Percentiles rank a stretch among this genome's conserved stretches.
These are phyloP conservation scores for Tetramorium parvispinum DNA, from an alignment of 1,140 invertebrate species.

Conservation along the genomic window DNA sequence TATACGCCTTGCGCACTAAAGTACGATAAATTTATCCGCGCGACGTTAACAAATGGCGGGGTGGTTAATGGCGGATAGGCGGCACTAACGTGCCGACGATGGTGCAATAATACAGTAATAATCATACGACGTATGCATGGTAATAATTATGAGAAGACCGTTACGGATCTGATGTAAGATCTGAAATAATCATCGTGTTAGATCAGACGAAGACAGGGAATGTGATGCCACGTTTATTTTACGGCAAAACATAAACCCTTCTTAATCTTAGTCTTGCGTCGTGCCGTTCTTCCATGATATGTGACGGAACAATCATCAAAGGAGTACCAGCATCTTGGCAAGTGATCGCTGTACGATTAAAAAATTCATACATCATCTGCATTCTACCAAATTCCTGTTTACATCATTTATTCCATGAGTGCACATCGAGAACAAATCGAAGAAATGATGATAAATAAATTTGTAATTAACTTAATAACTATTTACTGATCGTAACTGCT, in stretches of 20 bases:
- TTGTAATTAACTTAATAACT: conserved; percentile 12
- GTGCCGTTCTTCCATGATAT: not conserved
- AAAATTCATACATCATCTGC: not conserved
- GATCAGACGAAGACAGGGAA: conserved; percentile 15
- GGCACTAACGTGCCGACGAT: conserved; percentile 46
- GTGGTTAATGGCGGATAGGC: conserved; percentile 49
- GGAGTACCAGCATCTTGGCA: not conserved
- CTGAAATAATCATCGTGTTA: not conserved
- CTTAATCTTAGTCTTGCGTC: not conserved
- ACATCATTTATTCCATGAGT: not conserved
- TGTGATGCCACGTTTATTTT: conserved; percentile 25
- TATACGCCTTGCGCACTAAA: conserved; percentile 57
- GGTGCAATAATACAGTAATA: conserved; percentile 59
- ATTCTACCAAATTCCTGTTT: not conserved
- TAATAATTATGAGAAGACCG: conserved; percentile 49
- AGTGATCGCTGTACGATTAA: not conserved
- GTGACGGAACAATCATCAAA: not conserved
- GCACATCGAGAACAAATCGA: not conserved
- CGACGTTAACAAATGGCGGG: conserved; percentile 69
- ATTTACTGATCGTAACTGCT: not conserved
- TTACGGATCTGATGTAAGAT: conserved; percentile 20
- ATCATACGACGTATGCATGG: conserved; percentile 28
- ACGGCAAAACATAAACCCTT: conserved; percentile 2
- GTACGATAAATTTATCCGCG: conserved; percentile 70
- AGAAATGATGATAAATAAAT: not conserved